Conservation (phyloP, 23 tunicate genomes). For the Styela clava region DNA sequence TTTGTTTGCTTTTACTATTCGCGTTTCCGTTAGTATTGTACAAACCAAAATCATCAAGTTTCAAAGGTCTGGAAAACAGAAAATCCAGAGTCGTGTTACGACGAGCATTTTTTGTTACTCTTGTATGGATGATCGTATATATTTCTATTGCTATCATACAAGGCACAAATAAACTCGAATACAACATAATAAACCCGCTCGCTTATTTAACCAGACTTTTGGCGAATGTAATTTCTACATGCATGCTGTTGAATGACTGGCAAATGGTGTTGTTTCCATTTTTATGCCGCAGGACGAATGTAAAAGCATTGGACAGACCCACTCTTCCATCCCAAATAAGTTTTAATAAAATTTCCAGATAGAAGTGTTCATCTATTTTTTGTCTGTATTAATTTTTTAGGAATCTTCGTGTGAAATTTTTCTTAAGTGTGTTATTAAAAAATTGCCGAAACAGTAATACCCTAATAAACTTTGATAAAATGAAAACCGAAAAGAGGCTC, state of each 20-base stretch:
- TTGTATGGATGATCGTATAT: neutral
- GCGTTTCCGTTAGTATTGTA: neutral
- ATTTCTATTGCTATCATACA: neutral
- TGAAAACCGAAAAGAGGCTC: no score
- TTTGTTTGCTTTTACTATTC: neutral
- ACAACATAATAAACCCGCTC: neutral
- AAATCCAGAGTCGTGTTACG: neutral
- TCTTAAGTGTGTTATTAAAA: no score
- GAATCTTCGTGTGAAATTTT: no score
- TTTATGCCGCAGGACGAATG: no score
- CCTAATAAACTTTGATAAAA: no score
- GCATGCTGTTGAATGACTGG: neutral
- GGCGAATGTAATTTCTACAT: neutral
- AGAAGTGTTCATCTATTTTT: no score
- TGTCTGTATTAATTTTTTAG: no score
- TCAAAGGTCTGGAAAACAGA: neutral
- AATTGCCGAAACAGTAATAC: no score
- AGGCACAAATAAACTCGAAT: neutral
- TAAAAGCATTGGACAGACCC: no score
- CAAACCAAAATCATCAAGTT: neutral
- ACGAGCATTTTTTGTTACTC: slow-evolving; percentile 2
- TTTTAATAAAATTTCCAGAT: no score
- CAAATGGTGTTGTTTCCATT: neutral
- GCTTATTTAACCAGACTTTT: neutral
- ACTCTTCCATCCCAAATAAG: no score